Percentiles rank a stretch among this genome's conserved stretches.
These are phyloP conservation scores for Embidobia sp. DNA, from an alignment of 2,888 invertebrate genomes.

Conservation along the genomic window DNA sequence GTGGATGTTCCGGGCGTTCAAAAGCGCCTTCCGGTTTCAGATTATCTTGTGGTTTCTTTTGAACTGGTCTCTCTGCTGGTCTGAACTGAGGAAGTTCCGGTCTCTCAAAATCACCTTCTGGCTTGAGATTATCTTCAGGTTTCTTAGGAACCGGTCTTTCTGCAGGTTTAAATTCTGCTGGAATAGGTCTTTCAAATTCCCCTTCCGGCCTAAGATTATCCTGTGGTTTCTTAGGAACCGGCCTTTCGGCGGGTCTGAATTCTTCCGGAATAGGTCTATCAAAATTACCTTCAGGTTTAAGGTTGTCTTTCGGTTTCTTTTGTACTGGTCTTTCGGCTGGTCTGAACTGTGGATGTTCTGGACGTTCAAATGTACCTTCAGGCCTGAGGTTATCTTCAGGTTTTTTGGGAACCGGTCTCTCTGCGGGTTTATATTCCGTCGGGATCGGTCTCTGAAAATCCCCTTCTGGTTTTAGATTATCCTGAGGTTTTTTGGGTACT, in stretches of 20 bases:
- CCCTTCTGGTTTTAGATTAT: conserved; percentile 78
- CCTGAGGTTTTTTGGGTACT: conserved; percentile 69
- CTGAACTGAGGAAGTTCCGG: conserved; percentile 67
- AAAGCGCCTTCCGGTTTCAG: conserved; percentile 82
- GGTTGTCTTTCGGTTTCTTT: conserved; percentile 76
- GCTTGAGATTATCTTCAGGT: conserved; percentile 75
- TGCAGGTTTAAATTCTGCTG: conserved; percentile 66
- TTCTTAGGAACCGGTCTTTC: conserved; percentile 76
- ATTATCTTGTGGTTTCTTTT: too few species aligned
- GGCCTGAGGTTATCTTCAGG: conserved; percentile 25
- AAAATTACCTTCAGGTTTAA: conserved; percentile 76
- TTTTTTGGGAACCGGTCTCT: conserved; percentile 43
- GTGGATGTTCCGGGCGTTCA: conserved; percentile 78
- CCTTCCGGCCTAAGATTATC: conserved; percentile 38
- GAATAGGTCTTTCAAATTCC: conserved; percentile 52
- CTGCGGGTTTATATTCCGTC: conserved; percentile 75
- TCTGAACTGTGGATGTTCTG: conserved; percentile 62
- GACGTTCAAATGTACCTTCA: conserved; percentile 38
- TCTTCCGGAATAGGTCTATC: too few species aligned
- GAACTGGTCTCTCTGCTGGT: conserved; percentile 79
- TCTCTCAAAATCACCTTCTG: conserved; percentile 75
- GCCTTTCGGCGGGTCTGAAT: conserved; percentile 73
- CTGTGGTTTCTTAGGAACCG: conserved; percentile 21
- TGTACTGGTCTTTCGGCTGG: conserved; percentile 75
- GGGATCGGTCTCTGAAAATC: conserved; percentile 69